Evolutionary conservation across 2,888 invertebrate species (phyloP).

Genomic region (Noctua comes): DNA sequence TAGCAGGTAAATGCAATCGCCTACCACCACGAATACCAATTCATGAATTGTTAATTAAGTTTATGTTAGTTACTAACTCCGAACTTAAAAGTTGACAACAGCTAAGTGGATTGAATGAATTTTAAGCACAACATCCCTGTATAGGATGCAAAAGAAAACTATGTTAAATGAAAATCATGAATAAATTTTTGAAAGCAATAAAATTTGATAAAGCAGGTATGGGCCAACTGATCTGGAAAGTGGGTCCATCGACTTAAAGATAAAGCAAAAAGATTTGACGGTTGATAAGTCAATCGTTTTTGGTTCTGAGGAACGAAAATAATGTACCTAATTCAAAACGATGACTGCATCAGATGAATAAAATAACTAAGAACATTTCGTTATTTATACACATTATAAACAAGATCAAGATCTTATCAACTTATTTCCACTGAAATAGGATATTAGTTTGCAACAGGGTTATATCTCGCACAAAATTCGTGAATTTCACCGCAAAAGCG

Average conservation of each 20-base stretch:
- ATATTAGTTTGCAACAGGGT: slow-evolving; percentile 8
- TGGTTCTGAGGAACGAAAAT: background rate
- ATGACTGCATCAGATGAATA: background rate
- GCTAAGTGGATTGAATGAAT: background rate
- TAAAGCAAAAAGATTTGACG: background rate
- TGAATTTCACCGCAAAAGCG: slow-evolving; percentile 28
- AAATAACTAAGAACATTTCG: background rate
- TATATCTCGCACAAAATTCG: slow-evolving; percentile 13
- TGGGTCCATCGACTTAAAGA: background rate
- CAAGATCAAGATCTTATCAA: slow-evolving; percentile 15
- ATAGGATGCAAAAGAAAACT: background rate
- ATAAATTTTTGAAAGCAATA: too few relatives aligned
- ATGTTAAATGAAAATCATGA: background rate
- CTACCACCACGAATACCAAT: background rate
- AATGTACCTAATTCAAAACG: background rate
- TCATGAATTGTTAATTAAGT: background rate
- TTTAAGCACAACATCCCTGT: background rate
- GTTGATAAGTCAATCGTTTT: background rate
- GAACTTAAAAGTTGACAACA: background rate
- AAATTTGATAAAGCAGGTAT: background rate
- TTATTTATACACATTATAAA: background rate
- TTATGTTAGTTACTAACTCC: background rate
- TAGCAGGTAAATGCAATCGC: background rate
- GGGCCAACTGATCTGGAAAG: background rate
- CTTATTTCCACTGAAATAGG: slow-evolving; percentile 17